Base-by-base conservation (phyloP, 2,888 invertebrate species). In the Lasiommata megera region DNA sequence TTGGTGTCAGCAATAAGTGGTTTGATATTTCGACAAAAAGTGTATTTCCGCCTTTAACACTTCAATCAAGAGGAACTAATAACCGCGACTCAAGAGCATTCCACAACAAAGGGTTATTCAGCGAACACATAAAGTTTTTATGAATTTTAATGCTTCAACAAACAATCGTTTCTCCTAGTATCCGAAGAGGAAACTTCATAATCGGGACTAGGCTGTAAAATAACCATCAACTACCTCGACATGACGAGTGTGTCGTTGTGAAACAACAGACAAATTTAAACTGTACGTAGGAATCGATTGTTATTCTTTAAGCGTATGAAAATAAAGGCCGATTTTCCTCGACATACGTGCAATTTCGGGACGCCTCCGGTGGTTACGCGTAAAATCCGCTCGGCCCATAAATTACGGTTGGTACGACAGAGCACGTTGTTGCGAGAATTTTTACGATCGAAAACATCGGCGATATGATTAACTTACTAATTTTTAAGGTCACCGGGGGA, bases 201-300 rank as follows among this genome's bases (percentile, higher is more conserved):
- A 89, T 90, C 89, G 87, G 83, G 82, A 81, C 80, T 76, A 72
- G 79, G 84, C 76, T 75, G 81, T 90, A 89, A 89, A 90, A 89
- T 78, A 85, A 80, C 87, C 87, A 88, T 90, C 84, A 89, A 88
- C 84, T 77, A 77, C 79, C 77, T 80, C 76, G 70, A 62, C 59
- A 61, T 76, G 80, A 84, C 76, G 79, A 80, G 74, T 78, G 77
- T 77, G 75, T 77, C 77, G 78, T 67, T 76, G 73, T 81, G 77
- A 70, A 80, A 80, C 72, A 69, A 60, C 63, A 57, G 66, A 68
- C 68, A 71, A 67, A 40, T 51, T 63, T 63, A 50, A 50, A 51
- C 29, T 61, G 17, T 38, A 23, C 12, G 29, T 34, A 63, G 64
- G 18, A 41, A 40, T 7, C 7, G 0, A 28, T 6, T 28, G 28